A percentile compares a stretch with the other conserved stretches of the same genome.
These are phyloP conservation scores for Doris montereyensis DNA, from an alignment of 2,888 invertebrate species.

Conservation along the genomic window DNA sequence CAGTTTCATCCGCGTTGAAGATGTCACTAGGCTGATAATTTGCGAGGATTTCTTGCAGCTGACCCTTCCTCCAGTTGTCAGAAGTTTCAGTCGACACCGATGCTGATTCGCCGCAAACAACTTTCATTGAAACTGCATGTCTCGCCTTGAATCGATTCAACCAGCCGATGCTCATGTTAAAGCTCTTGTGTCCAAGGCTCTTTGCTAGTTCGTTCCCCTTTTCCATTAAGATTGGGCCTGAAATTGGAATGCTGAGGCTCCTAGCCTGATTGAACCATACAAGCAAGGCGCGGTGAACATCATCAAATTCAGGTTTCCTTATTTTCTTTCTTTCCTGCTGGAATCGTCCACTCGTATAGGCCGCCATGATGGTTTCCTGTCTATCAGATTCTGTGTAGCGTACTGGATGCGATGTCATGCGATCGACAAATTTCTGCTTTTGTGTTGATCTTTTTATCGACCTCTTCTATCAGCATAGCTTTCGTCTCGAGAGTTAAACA, in stretches of 20 bases:
- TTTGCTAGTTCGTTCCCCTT: slow-evolving; percentile 39
- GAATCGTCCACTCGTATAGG: no score
- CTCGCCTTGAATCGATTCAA: no score
- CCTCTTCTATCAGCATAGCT: neutral
- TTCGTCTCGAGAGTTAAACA: neutral
- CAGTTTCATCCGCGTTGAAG: slow-evolving; percentile 4
- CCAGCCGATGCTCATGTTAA: no score
- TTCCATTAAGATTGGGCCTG: slow-evolving; percentile 32
- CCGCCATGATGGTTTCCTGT: no score
- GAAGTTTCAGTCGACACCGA: neutral
- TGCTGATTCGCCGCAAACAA: neutral
- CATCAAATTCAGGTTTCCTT: no score
- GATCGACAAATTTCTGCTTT: neutral
- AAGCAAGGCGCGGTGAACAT: neutral
- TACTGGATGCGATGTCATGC: neutral
- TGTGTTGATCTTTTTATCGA: neutral
- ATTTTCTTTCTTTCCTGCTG: no score
- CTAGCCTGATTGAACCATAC: neutral
- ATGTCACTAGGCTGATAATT: slow-evolving; percentile 3
- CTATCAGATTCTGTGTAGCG: neutral
- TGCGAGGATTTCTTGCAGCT: slow-evolving; percentile 2
- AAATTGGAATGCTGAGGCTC: neutral
- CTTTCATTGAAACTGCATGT: neutral
- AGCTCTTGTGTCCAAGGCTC: no score
- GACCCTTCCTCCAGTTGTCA: slow-evolving; percentile 4